These are phyloP conservation scores for Calypte anna DNA, from an alignment of 2,113 vertebrate genomes.

Conservation along the genomic window DNA sequence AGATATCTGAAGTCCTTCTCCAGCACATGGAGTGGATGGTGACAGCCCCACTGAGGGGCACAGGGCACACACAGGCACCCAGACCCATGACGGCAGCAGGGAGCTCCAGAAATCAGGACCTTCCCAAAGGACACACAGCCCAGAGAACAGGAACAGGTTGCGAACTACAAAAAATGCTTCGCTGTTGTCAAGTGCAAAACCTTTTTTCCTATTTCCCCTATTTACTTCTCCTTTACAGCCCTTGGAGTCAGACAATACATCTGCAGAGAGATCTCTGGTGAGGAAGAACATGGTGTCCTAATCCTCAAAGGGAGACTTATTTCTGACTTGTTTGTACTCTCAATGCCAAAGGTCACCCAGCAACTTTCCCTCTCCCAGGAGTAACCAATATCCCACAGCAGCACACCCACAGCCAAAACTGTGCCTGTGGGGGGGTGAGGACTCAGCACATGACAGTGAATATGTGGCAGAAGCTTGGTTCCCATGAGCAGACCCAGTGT, in stretches of 20 bases:
- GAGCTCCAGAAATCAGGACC: fast-evolving
- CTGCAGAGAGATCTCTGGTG: conserved; percentile 20
- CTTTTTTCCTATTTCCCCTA: conserved; percentile 45
- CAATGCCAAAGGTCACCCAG: neutral
- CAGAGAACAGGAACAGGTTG: neutral
- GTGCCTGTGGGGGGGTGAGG: fast-evolving
- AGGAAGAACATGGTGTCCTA: conserved; percentile 13
- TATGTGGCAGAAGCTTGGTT: neutral
- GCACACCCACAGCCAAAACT: neutral
- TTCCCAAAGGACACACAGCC: neutral
- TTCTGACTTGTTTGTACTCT: conserved; percentile 10
- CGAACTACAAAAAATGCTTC: neutral
- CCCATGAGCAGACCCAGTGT: fast-evolving
- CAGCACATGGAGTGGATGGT: neutral
- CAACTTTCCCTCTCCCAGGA: neutral
- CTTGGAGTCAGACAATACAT: conserved; percentile 1
- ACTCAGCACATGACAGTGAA: neutral
- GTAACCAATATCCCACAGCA: neutral
- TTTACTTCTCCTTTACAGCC: conserved; percentile 60
- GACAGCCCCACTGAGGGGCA: neutral
- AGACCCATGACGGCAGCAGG: neutral
- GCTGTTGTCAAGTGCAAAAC: neutral
- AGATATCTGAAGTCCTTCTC: fast-evolving
- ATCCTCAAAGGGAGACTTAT: neutral
- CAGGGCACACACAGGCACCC: fast-evolving